These are phyloP conservation scores for Spisula solida DNA, from an alignment of 2,888 invertebrate genomes.

Conservation along the genomic window DNA sequence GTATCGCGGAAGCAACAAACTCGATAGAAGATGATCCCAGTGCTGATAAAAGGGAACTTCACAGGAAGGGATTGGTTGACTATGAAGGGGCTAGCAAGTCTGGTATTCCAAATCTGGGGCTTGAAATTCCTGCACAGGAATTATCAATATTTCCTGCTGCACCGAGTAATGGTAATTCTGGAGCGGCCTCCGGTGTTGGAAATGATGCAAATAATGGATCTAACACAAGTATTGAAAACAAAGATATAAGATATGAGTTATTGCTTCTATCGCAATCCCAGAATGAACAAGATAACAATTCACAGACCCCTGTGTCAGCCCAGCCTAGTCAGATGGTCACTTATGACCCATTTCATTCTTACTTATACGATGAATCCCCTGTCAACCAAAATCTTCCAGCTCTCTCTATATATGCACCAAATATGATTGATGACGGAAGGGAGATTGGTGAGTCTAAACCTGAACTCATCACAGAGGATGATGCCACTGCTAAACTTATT, in stretches of 20 bases:
- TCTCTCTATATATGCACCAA: constrained; percentile 24
- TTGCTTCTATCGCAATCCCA: background rate
- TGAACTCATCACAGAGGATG: background rate
- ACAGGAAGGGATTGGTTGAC: background rate
- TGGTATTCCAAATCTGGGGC: background rate
- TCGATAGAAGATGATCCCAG: constrained; percentile 46
- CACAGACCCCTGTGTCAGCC: background rate
- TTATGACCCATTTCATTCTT: background rate
- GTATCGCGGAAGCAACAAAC: background rate
- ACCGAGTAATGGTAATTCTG: background rate
- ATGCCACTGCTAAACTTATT: constrained; percentile 15
- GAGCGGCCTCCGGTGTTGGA: background rate
- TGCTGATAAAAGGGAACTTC: background rate
- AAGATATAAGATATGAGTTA: background rate
- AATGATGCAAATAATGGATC: background rate
- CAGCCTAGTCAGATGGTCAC: background rate
- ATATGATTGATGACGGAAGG: background rate
- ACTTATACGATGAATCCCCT: background rate
- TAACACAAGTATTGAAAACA: background rate
- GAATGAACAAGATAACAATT: background rate
- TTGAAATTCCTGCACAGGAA: background rate
- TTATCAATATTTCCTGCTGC: background rate
- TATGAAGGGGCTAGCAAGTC: background rate
- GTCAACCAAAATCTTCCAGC: background rate
- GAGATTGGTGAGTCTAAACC: background rate